Percentiles rank a stretch among this genome's conserved stretches.
phyloP scores from a whole-genome alignment of 2,888 invertebrate genomes.

The Lepetodrilus schrolli region DNA sequence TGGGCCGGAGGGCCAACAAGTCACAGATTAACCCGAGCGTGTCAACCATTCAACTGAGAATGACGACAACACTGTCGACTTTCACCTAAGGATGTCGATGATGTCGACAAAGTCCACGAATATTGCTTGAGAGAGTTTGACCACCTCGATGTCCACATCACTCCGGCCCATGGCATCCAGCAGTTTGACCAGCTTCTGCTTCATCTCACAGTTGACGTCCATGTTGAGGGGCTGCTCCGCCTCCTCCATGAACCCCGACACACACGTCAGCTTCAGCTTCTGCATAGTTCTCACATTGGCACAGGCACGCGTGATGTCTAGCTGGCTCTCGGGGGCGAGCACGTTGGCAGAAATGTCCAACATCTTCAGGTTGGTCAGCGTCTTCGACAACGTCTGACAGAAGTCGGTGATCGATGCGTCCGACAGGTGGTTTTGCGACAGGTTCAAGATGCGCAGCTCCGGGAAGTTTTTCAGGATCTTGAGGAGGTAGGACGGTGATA shows the following conservation, averaged over 20 bases:
- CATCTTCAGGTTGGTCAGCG: conserved; percentile 47
- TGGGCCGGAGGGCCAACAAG: no score
- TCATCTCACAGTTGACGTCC: conserved; percentile 34
- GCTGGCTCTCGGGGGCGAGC: conserved; percentile 50
- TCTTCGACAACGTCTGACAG: conserved; percentile 43
- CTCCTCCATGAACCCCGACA: conserved; percentile 43
- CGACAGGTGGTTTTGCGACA: conserved; percentile 60
- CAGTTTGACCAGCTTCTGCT: conserved; percentile 40
- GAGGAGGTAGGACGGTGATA: conserved; percentile 53
- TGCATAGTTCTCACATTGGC: conserved; percentile 51
- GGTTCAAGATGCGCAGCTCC: conserved; percentile 52
- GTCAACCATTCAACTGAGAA: not conserved
- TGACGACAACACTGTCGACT: not conserved
- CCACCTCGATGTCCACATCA: conserved; percentile 53
- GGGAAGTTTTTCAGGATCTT: conserved; percentile 54
- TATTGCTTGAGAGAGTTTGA: conserved; percentile 51
- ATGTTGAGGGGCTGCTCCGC: conserved; percentile 40
- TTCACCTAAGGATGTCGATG: conserved; percentile 33
- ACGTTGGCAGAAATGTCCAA: conserved; percentile 61
- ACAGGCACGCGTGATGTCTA: conserved; percentile 52
- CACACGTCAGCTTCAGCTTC: conserved; percentile 50
- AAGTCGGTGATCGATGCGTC: conserved; percentile 51
- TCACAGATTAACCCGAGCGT: not conserved
- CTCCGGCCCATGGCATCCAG: conserved; percentile 45
- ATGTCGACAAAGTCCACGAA: conserved; percentile 54